A percentile compares a stretch with the other conserved stretches of the same genome.
phyloP scores from a whole-genome alignment of 1,140 invertebrate genomes.

The Conus ventricosus region DNA sequence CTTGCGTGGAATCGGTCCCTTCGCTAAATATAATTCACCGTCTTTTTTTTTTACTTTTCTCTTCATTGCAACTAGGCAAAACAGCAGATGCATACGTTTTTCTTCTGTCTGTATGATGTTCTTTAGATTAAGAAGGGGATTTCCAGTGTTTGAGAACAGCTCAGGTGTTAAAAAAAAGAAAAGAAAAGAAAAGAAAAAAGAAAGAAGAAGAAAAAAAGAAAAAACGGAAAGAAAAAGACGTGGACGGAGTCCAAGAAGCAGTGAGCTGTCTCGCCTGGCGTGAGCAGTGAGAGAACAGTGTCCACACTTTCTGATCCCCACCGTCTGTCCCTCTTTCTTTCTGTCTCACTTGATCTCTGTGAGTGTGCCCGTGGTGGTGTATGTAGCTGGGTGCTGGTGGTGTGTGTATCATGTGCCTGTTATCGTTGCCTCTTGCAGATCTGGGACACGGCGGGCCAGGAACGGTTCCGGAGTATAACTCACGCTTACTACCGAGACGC shows the following conservation, averaged over 20 bases:
- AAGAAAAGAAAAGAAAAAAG: too few species aligned
- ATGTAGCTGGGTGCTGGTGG: not conserved
- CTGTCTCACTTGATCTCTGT: not conserved
- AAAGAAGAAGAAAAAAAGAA: not conserved
- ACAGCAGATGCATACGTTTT: too few species aligned
- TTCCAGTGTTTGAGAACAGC: not conserved
- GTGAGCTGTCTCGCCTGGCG: not conserved
- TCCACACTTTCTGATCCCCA: not conserved
- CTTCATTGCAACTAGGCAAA: too few species aligned
- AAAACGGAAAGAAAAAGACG: not conserved
- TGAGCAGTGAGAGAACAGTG: not conserved
- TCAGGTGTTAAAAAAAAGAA: too few species aligned
- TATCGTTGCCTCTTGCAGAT: conserved; percentile 58
- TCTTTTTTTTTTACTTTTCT: too few species aligned
- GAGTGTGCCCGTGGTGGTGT: not conserved
- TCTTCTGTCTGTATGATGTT: too few species aligned
- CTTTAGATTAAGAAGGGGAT: not conserved
- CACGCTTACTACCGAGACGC: conserved; percentile 77
- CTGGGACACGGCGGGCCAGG: conserved; percentile 78
- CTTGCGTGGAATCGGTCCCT: not conserved
- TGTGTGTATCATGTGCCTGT: not conserved
- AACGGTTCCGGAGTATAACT: conserved; percentile 76
- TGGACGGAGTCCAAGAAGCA: not conserved
- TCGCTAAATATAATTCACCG: too few species aligned
- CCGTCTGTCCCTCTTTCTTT: not conserved